A percentile compares a stretch with the other conserved stretches of the same genome.
Conservation (phyloP, 2,888 invertebrate genomes). For the Piscicola geometra region DNA sequence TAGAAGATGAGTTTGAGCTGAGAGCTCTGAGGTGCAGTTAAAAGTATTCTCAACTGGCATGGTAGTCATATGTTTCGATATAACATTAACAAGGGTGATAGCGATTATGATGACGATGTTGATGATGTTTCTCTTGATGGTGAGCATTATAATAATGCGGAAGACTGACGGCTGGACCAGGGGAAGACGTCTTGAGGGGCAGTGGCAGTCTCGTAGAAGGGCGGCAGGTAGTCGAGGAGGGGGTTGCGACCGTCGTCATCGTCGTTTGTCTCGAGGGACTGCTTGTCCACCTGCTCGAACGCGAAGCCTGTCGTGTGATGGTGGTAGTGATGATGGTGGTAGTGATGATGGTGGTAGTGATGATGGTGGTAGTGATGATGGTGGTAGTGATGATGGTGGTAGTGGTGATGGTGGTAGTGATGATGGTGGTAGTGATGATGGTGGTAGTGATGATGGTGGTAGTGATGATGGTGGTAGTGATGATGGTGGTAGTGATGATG, state of each 20-base stretch:
- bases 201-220: background rate
- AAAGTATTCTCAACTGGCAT: too few relatives aligned
- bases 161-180: conserved; percentile 7
- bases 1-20: too few relatives aligned
- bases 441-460: background rate
- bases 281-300: conserved; percentile 3
- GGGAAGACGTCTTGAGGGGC: conserved; percentile 3
- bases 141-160: too few relatives aligned
- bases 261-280: background rate
- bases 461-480: background rate
- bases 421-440: background rate
- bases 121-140: too few relatives aligned
- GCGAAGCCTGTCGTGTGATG: background rate
- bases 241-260: background rate
- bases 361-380: background rate
- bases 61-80: too few relatives aligned
- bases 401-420: background rate
- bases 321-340: background rate
- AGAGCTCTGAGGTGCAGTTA: too few relatives aligned
- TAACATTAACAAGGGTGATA: too few relatives aligned
- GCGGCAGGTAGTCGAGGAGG: background rate
- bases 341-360: background rate
- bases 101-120: too few relatives aligned
- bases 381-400: background rate
- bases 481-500: background rate